Percentiles rank a stretch among this genome's conserved stretches.
Evolutionary conservation across 2,888 invertebrate genomes (phyloP).

Genomic region (Lacanobia wlatinum): DNA sequence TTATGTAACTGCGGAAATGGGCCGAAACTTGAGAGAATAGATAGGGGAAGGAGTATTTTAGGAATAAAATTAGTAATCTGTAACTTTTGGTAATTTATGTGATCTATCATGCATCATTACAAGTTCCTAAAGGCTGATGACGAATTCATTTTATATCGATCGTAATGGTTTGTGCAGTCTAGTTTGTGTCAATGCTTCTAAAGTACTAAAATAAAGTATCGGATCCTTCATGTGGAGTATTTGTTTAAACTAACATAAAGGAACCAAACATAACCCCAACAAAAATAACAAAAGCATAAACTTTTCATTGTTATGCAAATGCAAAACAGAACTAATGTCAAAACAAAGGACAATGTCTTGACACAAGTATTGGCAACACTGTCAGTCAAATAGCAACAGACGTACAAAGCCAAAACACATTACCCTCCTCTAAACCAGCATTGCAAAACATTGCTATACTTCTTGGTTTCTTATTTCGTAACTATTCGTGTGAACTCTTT

Average conservation of each 20-base stretch:
- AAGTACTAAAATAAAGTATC: neutral
- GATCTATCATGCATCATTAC: neutral
- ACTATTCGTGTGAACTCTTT: constrained; percentile 56
- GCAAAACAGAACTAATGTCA: constrained; percentile 30
- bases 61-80: constrained; percentile 12
- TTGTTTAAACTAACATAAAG: constrained; percentile 7
- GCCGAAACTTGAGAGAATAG: constrained; percentile 2
- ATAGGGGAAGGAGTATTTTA: constrained; percentile 8
- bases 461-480: constrained; percentile 50
- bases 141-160: neutral
- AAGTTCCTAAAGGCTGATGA: neutral
- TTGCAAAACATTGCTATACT: constrained; percentile 49
- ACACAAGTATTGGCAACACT: constrained; percentile 28
- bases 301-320: constrained; percentile 52
- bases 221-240: neutral
- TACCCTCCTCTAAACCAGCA: constrained; percentile 43
- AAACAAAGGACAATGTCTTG: constrained; percentile 27
- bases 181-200: neutral
- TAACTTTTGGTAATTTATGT: neutral
- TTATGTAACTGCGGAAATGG: constrained; percentile 59
- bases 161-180: neutral
- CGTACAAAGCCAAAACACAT: constrained; percentile 50
- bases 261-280: neutral
- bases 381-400: constrained; percentile 19
- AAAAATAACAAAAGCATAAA: constrained; percentile 22